Base-by-base conservation (phyloP, 2,113 vertebrate species). In the Bos taurus region DNA sequence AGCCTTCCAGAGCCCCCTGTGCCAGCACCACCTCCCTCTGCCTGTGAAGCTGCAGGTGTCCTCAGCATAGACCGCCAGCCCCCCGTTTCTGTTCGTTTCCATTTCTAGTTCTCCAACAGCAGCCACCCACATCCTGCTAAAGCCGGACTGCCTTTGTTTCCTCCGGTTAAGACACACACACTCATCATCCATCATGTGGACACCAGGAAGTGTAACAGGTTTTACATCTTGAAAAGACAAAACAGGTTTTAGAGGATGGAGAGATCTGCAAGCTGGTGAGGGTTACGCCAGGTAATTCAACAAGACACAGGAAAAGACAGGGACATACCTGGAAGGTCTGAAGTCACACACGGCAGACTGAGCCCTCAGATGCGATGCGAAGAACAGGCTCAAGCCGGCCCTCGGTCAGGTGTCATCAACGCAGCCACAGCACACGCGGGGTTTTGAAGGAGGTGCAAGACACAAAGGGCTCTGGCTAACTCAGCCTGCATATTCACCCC, bases 181-280 rank as follows among this genome's bases (percentile, higher is more conserved):
- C 56, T 52, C 50, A 62, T 52, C 43, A 57, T 62, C 80, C 83
- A 59, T 89, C 40, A 43, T n/a, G 57, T 33, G 7, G 30, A 95
- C 67, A 94, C 28, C 67, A 67, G 74, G 89, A 71, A 74, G 64
- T 40, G n/a, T 2, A 91, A 91, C 95, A 50, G 4, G 52, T 67
- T 90, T 74, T 90, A 94, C 92, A 90, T 40, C 71, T 48, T 87
- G 57, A 40, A 90, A 88, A 96, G 87, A 93, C 8, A 60, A 33
- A 91, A 81, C 36, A 57, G 10, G 54, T 48, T 67, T 74, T 17
- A 48, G 26, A 86, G 46, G 78, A 88, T 1, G 7, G 33, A 59
- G 64, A 40, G 33, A n/a, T 62, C 56, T 83, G 91, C 48, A 82
- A 54, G 50, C 30, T 3, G 30, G 67, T 15, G 67, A 87, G 40